Evolutionary conservation across 2,113 vertebrate species (phyloP).

Genomic region (Xiphophorus maculatus): DNA sequence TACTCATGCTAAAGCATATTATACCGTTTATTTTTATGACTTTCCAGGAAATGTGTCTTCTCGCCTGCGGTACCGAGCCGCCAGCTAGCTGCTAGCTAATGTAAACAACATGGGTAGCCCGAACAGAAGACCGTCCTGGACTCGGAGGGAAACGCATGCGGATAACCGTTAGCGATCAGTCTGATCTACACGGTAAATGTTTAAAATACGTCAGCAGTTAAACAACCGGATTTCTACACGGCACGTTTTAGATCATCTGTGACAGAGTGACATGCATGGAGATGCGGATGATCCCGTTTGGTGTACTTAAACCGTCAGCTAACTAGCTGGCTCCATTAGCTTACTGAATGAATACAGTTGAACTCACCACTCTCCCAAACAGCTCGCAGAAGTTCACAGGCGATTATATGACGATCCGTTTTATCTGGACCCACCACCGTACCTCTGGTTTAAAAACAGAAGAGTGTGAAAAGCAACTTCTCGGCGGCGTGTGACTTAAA

Average conservation of each 20-base stretch:
- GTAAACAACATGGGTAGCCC: slow-evolving; percentile 74
- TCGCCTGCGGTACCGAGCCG: slow-evolving; percentile 13
- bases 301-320: slow-evolving; percentile 20
- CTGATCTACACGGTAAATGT: background rate
- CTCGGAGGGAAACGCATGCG: slow-evolving; percentile 66
- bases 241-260: background rate
- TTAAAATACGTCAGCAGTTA: background rate
- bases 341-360: slow-evolving; percentile 68
- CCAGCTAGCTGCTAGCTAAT: slow-evolving; percentile 68
- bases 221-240: background rate
- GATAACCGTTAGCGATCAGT: slow-evolving; percentile 24
- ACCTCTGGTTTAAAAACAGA: background rate
- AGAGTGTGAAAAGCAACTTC: slow-evolving; percentile 35
- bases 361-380: slow-evolving; percentile 73
- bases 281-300: background rate
- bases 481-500: slow-evolving; percentile 32
- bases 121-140: slow-evolving; percentile 29
- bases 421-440: background rate
- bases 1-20: fast-evolving
- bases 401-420: slow-evolving; percentile 52
- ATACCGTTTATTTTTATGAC: background rate
- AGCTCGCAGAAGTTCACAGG: slow-evolving; percentile 55
- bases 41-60: slow-evolving; percentile 19
- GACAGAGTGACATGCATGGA: background rate
- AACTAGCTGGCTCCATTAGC: slow-evolving; percentile 62